Conservation (phyloP, 2,113 vertebrate genomes). For the Propithecus coquereli region DNA sequence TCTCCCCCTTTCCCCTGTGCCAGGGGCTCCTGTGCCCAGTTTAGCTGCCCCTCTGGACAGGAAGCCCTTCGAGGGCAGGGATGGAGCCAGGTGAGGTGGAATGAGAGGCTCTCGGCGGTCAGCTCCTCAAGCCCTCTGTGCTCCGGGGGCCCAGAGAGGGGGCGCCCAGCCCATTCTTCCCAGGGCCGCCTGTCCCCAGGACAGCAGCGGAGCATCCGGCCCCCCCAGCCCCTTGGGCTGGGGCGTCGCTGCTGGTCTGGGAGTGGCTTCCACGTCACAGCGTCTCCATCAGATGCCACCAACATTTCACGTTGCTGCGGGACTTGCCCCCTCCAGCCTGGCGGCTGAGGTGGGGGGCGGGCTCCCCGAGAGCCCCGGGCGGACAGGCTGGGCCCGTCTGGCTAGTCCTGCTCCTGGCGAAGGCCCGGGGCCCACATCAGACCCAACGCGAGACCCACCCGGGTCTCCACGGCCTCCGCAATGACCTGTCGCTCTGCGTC, state of each 20-base stretch:
- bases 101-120: rapidly evolving
- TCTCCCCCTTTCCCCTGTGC: not conserved
- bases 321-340: not conserved
- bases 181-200: not conserved
- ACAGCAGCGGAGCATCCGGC: not conserved
- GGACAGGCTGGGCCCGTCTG: not conserved
- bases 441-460: not conserved
- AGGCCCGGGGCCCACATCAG: not conserved
- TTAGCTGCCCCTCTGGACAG: not conserved
- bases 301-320: not conserved
- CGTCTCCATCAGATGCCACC: not conserved
- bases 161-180: not conserved
- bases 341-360: not conserved
- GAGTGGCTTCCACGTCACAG: not conserved
- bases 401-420: not conserved
- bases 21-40: not conserved
- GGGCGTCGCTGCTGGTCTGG: not conserved
- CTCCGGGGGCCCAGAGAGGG: not conserved
- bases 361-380: not conserved
- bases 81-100: too few species aligned
- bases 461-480: not conserved
- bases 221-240: not conserved
- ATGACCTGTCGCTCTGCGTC: not conserved
- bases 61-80: not conserved
- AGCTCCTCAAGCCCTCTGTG: rapidly evolving